phyloP scores from a whole-genome alignment of 2,797 vertebrate genomes.

The Megaceryle alcyon region DNA sequence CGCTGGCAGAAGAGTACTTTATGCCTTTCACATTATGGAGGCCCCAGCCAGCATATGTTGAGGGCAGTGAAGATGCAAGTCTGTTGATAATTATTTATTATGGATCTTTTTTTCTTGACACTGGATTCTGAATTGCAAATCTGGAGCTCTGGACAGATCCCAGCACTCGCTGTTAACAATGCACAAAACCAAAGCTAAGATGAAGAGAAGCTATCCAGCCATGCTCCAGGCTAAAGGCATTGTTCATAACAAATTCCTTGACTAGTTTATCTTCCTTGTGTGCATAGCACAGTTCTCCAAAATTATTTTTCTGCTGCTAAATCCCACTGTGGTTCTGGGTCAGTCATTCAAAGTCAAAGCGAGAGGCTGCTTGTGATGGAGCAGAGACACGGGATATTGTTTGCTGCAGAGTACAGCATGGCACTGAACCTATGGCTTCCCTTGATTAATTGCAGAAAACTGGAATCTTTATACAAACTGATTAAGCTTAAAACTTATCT shows the following conservation, averaged over 20 bases:
- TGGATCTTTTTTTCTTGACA: background rate
- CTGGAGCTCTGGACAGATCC: background rate
- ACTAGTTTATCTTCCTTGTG: conserved; percentile 27
- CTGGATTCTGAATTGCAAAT: background rate
- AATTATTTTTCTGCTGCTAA: conserved; percentile 34
- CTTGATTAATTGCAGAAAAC: background rate
- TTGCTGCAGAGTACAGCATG: background rate
- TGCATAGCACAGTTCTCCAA: background rate
- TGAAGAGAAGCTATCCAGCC: conserved; percentile 19
- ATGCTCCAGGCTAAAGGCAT: background rate
- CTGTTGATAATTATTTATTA: background rate
- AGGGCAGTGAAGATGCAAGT: background rate
- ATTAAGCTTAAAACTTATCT: conserved; percentile 24
- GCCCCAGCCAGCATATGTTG: background rate
- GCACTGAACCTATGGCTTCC: background rate
- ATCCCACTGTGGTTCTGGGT: conserved; percentile 19
- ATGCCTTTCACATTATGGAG: background rate
- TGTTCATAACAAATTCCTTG: conserved; percentile 7
- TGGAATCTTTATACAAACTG: background rate
- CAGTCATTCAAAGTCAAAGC: background rate
- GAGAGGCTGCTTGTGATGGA: background rate
- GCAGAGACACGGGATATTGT: background rate
- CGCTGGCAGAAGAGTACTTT: background rate
- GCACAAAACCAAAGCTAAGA: conserved; percentile 8
- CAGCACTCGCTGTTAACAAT: background rate